These are phyloP conservation scores for Colletes latitarsis DNA, from an alignment of 1,140 invertebrate genomes.

Conservation along the genomic window DNA sequence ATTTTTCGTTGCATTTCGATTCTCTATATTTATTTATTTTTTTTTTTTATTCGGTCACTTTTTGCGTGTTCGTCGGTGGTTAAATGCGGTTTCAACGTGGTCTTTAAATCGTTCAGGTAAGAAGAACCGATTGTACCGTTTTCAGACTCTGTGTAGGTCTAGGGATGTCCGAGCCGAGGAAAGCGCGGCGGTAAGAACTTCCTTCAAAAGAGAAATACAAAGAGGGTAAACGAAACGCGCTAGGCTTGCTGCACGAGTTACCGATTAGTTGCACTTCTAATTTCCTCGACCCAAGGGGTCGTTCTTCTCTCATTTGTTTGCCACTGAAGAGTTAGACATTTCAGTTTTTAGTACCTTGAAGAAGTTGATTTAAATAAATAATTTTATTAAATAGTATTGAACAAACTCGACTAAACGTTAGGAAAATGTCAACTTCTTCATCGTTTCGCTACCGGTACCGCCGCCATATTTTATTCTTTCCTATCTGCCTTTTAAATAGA, in stretches of 20 bases:
- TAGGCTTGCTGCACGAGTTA: neutral
- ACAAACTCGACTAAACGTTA: no score
- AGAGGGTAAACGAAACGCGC: neutral
- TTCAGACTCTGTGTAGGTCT: neutral
- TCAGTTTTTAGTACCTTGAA: no score
- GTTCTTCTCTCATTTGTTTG: neutral
- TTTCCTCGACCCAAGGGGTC: neutral
- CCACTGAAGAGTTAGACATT: no score
- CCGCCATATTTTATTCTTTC: neutral
- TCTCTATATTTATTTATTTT: neutral
- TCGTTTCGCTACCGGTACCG: no score
- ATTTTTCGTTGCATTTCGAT: neutral
- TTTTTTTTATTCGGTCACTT: neutral
- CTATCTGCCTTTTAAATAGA: neutral
- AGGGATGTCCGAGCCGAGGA: no score
- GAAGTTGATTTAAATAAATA: no score
- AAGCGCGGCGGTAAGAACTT: neutral
- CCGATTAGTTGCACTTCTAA: neutral
- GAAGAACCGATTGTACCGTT: neutral
- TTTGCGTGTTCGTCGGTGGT: slow-evolving; percentile 32
- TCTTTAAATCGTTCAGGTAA: slow-evolving; percentile 49
- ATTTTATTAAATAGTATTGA: no score
- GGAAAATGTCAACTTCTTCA: no score
- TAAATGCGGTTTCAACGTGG: slow-evolving; percentile 37
- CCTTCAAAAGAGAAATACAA: neutral